Evolutionary conservation across 2,113 vertebrate genomes (phyloP).

Genomic region (Rattus rattus): DNA sequence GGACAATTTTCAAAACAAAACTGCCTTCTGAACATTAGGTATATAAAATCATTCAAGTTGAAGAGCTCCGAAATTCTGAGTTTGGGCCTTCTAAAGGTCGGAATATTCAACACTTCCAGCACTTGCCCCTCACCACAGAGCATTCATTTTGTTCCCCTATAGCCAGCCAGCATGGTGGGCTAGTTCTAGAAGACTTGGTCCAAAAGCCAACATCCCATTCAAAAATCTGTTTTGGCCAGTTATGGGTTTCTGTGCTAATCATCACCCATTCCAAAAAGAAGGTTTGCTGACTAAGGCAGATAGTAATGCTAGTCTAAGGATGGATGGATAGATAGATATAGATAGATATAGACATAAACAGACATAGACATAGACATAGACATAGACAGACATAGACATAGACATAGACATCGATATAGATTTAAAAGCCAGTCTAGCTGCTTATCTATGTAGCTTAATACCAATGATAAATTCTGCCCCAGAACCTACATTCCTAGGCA

Average conservation of each 20-base stretch:
- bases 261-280: background rate
- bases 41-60: slow-evolving; percentile 20
- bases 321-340: too few species aligned
- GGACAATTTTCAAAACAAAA: background rate
- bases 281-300: background rate
- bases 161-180: background rate
- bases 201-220: background rate
- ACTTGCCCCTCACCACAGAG: background rate
- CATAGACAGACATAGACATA: too few species aligned
- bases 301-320: background rate
- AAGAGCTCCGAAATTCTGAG: background rate
- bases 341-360: too few species aligned
- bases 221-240: background rate
- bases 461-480: background rate
- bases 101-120: too few species aligned
- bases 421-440: too few species aligned
- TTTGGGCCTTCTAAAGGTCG: background rate
- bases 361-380: too few species aligned
- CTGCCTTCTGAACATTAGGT: background rate
- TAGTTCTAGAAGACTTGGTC: background rate
- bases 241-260: background rate
- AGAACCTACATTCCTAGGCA: background rate
- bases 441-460: too few species aligned
- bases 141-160: background rate
- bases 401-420: too few species aligned